Conservation (phyloP, 2,113 vertebrate species). For the Terrapene triunguis region DNA sequence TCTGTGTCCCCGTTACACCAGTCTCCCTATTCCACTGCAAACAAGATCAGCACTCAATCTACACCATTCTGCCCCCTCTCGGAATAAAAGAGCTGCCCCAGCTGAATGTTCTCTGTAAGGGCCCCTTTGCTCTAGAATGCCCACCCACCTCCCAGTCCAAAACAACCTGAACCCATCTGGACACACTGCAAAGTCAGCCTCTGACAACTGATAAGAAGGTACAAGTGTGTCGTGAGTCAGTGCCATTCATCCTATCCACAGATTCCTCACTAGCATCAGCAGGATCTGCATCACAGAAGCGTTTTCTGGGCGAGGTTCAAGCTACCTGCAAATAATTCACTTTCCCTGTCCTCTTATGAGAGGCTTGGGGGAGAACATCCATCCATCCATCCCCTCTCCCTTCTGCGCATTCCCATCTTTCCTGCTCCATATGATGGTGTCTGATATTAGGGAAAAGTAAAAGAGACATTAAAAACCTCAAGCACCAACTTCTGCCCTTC, state of each 20-base stretch:
- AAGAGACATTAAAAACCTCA: conserved; percentile 71
- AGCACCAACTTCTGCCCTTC: conserved; percentile 48
- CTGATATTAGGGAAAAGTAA: conserved; percentile 61
- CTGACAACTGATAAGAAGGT: conserved; percentile 1
- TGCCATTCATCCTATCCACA: conserved; percentile 13
- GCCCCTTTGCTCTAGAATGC: neutral
- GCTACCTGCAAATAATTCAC: conserved; percentile 71
- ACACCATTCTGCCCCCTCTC: neutral
- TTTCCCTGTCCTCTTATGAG: conserved; percentile 51
- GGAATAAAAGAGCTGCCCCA: neutral
- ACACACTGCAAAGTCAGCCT: neutral
- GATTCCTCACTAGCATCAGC: neutral
- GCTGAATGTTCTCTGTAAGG: neutral
- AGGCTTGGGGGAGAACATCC: conserved; percentile 63
- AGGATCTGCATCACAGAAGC: conserved; percentile 35
- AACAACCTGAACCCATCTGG: neutral
- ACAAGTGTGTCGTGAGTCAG: conserved; percentile 13
- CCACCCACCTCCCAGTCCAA: neutral
- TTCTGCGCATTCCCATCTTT: conserved; percentile 8
- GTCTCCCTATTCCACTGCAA: neutral
- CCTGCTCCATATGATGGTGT: conserved; percentile 58
- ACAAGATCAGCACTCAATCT: neutral
- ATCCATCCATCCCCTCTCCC: conserved; percentile 36
- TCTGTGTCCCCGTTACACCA: neutral
- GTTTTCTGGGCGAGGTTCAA: conserved; percentile 60